These are phyloP conservation scores for Alcedo atthis DNA, from an alignment of 2,797 vertebrate species.

Conservation along the genomic window DNA sequence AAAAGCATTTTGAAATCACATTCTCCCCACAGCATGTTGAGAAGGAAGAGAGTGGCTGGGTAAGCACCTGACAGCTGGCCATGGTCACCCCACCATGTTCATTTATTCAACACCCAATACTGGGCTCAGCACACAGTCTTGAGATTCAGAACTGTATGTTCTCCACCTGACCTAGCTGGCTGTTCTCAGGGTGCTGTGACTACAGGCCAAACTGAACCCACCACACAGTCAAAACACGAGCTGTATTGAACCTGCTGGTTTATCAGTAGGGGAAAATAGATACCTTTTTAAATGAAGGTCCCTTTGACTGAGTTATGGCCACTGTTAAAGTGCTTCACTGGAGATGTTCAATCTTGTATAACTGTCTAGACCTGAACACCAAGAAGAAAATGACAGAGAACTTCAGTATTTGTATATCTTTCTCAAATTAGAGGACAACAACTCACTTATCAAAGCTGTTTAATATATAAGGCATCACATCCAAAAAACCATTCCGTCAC, in stretches of 20 bases:
- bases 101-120: neutral
- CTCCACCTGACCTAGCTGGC: neutral
- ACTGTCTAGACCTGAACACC: neutral
- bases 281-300: neutral
- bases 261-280: neutral
- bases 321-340: neutral
- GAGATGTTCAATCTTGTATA: neutral
- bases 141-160: neutral
- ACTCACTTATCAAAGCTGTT: neutral
- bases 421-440: neutral
- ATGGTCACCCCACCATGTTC: neutral
- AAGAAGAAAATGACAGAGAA: neutral
- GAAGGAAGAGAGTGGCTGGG: neutral
- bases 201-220: neutral
- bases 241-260: neutral
- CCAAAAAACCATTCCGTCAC: neutral
- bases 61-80: neutral
- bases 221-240: neutral
- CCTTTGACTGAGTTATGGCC: neutral
- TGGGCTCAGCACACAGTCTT: neutral
- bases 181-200: neutral
- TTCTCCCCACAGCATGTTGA: fast-evolving
- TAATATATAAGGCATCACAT: neutral
- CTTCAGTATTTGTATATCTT: neutral
- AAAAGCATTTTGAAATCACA: neutral